A percentile compares a stretch with the other conserved stretches of the same genome.
Evolutionary conservation across 2,113 vertebrate genomes (phyloP).

Genomic region (Neolamprologus devosi): DNA sequence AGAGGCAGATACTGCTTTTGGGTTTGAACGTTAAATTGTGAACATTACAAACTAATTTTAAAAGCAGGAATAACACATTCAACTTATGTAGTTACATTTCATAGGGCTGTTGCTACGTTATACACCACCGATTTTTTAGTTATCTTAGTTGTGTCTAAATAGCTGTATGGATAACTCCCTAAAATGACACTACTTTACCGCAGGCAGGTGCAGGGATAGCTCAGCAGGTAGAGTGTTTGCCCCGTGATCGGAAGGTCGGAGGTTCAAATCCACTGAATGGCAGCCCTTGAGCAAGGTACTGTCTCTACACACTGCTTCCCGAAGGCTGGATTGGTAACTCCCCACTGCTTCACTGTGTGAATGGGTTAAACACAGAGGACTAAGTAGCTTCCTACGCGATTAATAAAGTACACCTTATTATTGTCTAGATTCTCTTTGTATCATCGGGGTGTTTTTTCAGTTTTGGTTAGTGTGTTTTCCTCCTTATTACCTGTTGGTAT

Average conservation of each 20-base stretch:
- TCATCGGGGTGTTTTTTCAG: neutral
- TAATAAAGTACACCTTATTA: neutral
- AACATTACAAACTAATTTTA: neutral
- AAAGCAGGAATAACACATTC: neutral
- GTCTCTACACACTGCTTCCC: neutral
- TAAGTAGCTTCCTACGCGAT: neutral
- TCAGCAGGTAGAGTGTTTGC: neutral
- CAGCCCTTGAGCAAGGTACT: neutral
- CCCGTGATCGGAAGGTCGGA: fast-evolving
- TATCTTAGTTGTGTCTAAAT: neutral
- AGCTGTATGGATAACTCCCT: neutral
- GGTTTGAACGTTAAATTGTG: neutral
- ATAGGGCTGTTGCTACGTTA: neutral
- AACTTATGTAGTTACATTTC: neutral
- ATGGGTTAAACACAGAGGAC: neutral
- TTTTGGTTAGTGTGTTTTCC: neutral
- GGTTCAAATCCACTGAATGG: neutral
- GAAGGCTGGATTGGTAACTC: neutral
- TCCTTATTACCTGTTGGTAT: neutral
- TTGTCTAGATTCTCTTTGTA: neutral
- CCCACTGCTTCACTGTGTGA: neutral
- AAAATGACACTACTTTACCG: neutral
- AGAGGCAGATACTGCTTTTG: neutral
- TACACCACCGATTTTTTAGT: neutral
- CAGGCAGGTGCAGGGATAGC: neutral